Base-by-base conservation (phyloP, 2,888 invertebrate species). In the Idaea aversata region DNA sequence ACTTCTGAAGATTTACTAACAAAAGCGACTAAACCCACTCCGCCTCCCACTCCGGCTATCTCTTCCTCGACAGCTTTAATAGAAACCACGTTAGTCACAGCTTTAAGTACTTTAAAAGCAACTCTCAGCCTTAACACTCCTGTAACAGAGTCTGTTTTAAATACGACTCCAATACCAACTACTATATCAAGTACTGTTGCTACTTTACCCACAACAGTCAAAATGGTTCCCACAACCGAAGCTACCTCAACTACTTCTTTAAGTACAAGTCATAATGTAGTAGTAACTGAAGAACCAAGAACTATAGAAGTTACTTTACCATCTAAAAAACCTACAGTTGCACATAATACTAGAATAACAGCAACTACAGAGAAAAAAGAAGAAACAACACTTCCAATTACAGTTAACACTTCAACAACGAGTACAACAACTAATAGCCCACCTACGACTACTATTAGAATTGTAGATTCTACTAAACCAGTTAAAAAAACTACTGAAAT, bases 1-100 rank as follows among this genome's bases (percentile, higher is more conserved):
- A 83, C 82, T 71, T 77, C 82, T 75, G 86, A 87, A 77, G 70
- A 84, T 85, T 86, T 92, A 90, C 90, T 87, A 83, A 83, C 86
- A 76, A 82, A 79, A 74, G 81, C 81, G 61, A 83, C 80, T 83
- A 85, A 82, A 81, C 68, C 75, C 68, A 74, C 78, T 78, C 66
- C 75, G 70, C 77, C 77, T 75, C 75, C 74, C 71, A 72, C 75
- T 70, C 73, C 71, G 71, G 70, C 76, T 70, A 72, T 73, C 61
- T 68, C 75, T 72, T 65, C 72, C 66, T 73, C 77, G 65, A 73
- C 70, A 69, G 67, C 65, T 71, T 69, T 64, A 58, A 63, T 69
- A 67, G 68, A 61, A 59, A 67, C 64, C 1, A 66, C 65, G 66
- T 47, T 47, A 47, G 47, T 47, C 47, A 47, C 47, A 13, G 47